These are phyloP conservation scores for Chitala chitala DNA, from an alignment of 2,113 vertebrate genomes.

Conservation along the genomic window DNA sequence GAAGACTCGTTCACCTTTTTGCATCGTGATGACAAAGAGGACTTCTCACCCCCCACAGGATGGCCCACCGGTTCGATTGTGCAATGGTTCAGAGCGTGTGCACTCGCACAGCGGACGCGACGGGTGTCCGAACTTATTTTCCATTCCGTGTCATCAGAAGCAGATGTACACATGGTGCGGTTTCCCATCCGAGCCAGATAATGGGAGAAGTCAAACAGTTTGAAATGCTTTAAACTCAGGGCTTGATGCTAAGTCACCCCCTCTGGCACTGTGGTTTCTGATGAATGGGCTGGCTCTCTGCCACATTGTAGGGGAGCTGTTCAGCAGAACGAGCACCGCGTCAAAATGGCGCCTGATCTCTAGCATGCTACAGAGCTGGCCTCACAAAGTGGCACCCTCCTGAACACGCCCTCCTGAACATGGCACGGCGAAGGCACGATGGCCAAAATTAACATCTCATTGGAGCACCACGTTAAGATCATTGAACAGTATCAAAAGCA, in stretches of 20 bases:
- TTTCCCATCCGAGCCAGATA: neutral
- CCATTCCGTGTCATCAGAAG: neutral
- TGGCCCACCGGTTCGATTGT: neutral
- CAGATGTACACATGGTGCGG: neutral
- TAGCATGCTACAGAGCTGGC: neutral
- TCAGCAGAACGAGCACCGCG: neutral
- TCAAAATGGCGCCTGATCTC: conserved; percentile 9
- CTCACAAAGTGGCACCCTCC: neutral
- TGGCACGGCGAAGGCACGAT: neutral
- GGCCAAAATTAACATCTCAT: neutral
- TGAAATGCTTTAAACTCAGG: neutral
- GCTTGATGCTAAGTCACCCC: neutral
- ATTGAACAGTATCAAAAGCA: neutral
- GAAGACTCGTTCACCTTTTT: neutral
- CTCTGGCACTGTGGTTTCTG: no score
- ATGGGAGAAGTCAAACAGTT: neutral
- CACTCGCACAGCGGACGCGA: no score
- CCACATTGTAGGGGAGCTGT: neutral
- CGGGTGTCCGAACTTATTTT: neutral
- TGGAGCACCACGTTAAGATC: neutral
- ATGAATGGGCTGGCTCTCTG: neutral
- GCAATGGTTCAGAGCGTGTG: no score
- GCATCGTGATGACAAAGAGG: neutral
- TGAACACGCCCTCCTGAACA: neutral
- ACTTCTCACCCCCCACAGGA: neutral